Evolutionary conservation across 2,888 invertebrate genomes (phyloP).

Genomic region (Clusia tigrina): DNA sequence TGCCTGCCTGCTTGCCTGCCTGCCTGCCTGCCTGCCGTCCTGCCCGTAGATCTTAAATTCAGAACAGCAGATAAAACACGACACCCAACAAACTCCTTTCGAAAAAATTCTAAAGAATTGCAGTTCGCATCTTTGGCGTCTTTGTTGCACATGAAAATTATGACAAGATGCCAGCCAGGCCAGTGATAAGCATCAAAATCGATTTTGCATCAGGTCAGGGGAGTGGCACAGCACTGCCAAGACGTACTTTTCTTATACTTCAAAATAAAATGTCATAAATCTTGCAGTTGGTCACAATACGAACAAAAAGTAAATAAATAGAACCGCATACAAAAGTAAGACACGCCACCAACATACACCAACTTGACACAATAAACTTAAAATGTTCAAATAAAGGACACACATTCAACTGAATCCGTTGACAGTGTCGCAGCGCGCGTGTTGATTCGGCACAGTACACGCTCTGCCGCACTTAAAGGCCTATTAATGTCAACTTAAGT

Average conservation of each 20-base stretch:
- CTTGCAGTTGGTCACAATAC: conserved; percentile 47
- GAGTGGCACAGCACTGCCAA: not conserved
- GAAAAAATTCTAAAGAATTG: not conserved
- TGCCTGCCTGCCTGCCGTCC: no score
- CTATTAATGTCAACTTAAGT: conserved; percentile 38
- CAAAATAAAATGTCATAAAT: conserved; percentile 57
- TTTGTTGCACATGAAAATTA: conserved; percentile 6
- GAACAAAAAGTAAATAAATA: not conserved
- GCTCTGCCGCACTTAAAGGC: not conserved
- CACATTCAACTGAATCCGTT: not conserved
- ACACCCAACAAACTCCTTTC: not conserved
- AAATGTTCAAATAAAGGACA: no score
- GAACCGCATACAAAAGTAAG: not conserved
- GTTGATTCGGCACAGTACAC: not conserved
- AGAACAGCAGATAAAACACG: no score
- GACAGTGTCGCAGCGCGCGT: not conserved
- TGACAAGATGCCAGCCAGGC: not conserved
- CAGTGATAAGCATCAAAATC: conserved; percentile 17
- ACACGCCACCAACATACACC: not conserved
- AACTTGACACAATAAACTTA: not conserved
- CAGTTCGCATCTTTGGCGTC: not conserved
- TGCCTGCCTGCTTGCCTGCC: no score
- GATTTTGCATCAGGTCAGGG: conserved; percentile 1
- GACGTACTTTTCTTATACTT: conserved; percentile 36
- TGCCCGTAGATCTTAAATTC: no score